These are phyloP conservation scores for Diabrotica undecimpunctata DNA, from an alignment of 1,140 invertebrate species.

Conservation along the genomic window DNA sequence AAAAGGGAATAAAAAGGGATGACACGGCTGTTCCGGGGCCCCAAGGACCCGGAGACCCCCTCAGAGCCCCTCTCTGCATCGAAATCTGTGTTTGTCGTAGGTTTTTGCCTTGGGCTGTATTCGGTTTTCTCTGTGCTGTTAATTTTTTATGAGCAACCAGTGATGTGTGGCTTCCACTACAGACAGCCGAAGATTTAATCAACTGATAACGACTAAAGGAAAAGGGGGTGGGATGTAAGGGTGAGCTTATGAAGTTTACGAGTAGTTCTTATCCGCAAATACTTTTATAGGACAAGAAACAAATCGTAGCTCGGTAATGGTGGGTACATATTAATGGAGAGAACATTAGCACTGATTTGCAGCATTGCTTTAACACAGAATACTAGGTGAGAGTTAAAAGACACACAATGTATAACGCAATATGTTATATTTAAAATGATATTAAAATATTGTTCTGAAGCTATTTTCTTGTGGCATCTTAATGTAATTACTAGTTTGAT, in stretches of 20 bases:
- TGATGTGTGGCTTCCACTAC: neutral
- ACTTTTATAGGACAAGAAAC: too few relatives aligned
- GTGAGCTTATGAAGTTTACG: neutral
- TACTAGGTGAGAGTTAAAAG: too few relatives aligned
- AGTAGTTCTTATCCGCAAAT: neutral
- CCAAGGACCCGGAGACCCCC: too few relatives aligned
- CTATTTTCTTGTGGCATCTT: too few relatives aligned
- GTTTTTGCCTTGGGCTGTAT: neutral
- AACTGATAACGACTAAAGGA: neutral
- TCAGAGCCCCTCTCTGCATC: neutral
- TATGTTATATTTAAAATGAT: too few relatives aligned
- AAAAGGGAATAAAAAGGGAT: slow-evolving; percentile 1
- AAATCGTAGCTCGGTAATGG: too few relatives aligned
- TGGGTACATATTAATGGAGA: too few relatives aligned
- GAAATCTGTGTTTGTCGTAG: slow-evolving; percentile 2
- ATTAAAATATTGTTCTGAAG: too few relatives aligned
- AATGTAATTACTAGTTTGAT: too few relatives aligned
- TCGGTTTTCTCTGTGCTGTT: neutral
- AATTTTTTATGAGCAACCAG: slow-evolving; percentile 2
- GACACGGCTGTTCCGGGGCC: neutral
- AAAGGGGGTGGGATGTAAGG: neutral
- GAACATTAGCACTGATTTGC: too few relatives aligned
- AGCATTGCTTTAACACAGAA: too few relatives aligned
- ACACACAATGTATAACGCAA: too few relatives aligned
- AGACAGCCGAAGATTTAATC: slow-evolving; percentile 2